Evolutionary conservation across 2,113 vertebrate genomes (phyloP).

Genomic region (Phoxinus phoxinus): DNA sequence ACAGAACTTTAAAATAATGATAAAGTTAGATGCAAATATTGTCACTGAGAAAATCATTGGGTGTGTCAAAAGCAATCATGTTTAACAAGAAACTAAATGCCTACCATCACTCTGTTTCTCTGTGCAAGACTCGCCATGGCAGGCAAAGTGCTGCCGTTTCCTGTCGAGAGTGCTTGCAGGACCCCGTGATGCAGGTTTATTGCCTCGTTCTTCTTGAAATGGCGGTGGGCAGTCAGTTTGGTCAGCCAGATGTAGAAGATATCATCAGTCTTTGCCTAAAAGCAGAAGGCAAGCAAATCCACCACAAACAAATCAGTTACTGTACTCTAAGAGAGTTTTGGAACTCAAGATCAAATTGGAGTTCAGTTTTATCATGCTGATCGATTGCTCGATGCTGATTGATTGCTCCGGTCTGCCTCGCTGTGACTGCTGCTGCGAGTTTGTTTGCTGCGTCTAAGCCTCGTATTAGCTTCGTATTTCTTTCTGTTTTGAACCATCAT

Average conservation of each 20-base stretch:
- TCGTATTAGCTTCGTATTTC: no score
- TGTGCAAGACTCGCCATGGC: constrained; percentile 61
- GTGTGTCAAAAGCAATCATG: not conserved
- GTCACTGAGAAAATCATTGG: not conserved
- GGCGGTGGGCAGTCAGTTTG: constrained; percentile 86
- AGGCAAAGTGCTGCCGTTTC: constrained; percentile 59
- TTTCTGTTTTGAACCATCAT: no score
- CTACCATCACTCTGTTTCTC: constrained; percentile 56
- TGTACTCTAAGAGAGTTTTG: not conserved
- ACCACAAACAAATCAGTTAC: not conserved
- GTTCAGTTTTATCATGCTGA: no score
- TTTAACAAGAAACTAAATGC: not conserved
- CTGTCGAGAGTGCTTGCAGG: constrained; percentile 68
- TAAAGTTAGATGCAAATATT: not conserved
- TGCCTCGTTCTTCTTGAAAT: constrained; percentile 77
- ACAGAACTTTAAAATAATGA: not conserved
- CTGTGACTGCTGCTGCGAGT: no score
- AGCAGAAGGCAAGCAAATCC: rapidly evolving
- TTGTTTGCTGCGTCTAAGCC: no score
- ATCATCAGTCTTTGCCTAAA: constrained; percentile 86
- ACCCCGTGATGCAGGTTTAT: constrained; percentile 73
- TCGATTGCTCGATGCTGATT: no score
- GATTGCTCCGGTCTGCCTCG: no score
- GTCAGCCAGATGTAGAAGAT: constrained; percentile 89
- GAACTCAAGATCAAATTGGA: no score